Percentiles rank a stretch among this genome's conserved stretches.
Conservation (phyloP, 2,888 invertebrate species). For the Parnassius apollo region DNA sequence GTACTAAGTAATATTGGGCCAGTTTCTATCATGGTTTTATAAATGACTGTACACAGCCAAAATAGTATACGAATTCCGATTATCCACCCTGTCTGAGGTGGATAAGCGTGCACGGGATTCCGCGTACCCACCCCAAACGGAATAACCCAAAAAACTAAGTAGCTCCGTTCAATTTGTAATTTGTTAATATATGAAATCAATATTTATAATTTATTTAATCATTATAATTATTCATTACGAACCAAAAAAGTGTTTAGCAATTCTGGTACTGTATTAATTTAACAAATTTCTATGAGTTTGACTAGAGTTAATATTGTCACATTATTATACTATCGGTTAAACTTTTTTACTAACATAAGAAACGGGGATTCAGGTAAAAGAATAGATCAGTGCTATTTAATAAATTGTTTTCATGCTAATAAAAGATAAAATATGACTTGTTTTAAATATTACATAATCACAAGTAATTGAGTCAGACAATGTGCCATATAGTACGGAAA, state of each 20-base stretch:
- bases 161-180: too few species aligned
- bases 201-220: too few species aligned
- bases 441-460: background rate
- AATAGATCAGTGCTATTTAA: too few species aligned
- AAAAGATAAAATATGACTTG: background rate
- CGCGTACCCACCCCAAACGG: too few species aligned
- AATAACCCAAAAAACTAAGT: too few species aligned
- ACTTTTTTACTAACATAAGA: background rate
- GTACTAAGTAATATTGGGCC: too few species aligned
- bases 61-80: too few species aligned
- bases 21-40: too few species aligned
- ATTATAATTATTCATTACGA: background rate
- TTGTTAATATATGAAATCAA: too few species aligned
- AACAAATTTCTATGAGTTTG: background rate
- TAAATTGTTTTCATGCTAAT: background rate
- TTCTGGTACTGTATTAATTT: slow-evolving; percentile 1
- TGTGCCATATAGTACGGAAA: slow-evolving; percentile 11
- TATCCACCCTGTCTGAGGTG: too few species aligned
- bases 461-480: background rate
- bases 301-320: background rate
- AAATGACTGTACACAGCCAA: too few species aligned
- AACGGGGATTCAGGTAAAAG: background rate
- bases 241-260: background rate
- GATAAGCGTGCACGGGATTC: too few species aligned
- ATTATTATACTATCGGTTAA: background rate